Percentiles rank a stretch among this genome's conserved stretches.
phyloP scores from a whole-genome alignment of 2,113 vertebrate species.

The Campylomormyrus numenius region DNA sequence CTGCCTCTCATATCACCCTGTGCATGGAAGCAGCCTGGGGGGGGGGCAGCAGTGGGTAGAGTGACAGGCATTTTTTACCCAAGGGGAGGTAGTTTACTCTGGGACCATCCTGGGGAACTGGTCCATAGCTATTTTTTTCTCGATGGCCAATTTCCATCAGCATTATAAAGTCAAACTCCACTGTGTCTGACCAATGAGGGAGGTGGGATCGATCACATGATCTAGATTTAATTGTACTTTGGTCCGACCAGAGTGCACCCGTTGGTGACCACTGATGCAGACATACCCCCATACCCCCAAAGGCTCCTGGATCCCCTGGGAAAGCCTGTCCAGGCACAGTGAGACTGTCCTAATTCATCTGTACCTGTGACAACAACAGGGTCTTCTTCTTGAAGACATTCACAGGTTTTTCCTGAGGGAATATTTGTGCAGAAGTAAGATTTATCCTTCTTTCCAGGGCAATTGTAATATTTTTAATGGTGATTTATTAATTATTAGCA shows the following conservation, averaged over 20 bases:
- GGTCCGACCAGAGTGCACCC: background rate
- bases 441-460: background rate
- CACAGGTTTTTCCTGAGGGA: background rate
- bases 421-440: background rate
- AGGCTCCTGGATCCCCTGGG: background rate
- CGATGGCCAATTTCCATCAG: background rate
- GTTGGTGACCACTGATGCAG: background rate
- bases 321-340: background rate
- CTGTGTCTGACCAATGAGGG: too few species aligned
- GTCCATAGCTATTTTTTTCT: background rate
- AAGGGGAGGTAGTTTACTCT: background rate
- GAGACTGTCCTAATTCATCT: background rate
- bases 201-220: background rate
- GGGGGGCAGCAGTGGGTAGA: background rate
- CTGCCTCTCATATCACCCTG: background rate
- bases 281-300: background rate
- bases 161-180: background rate
- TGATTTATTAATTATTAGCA: constrained; percentile 3
- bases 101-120: background rate
- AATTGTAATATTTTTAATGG: background rate
- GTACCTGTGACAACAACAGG: background rate
- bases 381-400: background rate
- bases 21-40: background rate
- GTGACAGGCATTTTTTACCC: background rate
- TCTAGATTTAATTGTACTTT: background rate